Base-by-base conservation (phyloP, 2,888 invertebrate genomes). In the Macroteleia sp. region DNA sequence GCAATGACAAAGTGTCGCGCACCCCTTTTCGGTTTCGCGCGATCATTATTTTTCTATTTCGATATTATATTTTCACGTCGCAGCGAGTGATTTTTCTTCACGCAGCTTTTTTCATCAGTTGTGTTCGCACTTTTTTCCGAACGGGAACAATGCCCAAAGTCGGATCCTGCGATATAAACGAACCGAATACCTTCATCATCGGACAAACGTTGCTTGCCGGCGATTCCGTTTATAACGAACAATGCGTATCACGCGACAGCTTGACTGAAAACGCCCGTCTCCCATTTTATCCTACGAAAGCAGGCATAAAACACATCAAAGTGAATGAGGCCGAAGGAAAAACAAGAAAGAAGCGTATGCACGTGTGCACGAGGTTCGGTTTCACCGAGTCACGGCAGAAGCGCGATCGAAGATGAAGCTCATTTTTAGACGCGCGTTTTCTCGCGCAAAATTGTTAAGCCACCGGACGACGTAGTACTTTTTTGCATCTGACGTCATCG, bases 191-290 rank as follows among this genome's bases (percentile, higher is more conserved):
- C 56, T 52, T 70, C 52, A 57, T 46, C 64, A 46, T 54, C 64
- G 50, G 59, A 57, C 57, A 66, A 66, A 59, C 61, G 67, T 46
- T 67, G 50, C 64, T 70, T 69, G 81, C 66, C 76, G 59, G 82
- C 73, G 70, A 76, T 81, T 81, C 79, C 83, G 85, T 82, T 85
- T 82, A 82, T 81, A 78, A 77, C 81, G 79, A 85, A 85, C 86
- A 88, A 88, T 87, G 85, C 83, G 84, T 85, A 86, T 86, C 86
- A 85, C 83, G 85, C 87, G 84, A 83, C 77, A 83, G 84, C 78
- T 80, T 81, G 84, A 80, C 82, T 83, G 84, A 84, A 86, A 87
- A 86, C 84, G 81, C 82, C 77, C 59, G 74, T 44, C 66, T 77
- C 56, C 50, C 66, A 36, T 71, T 71, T 77, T 61, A 61, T 44